These are phyloP conservation scores for Paradoxurus hermaphroditus DNA, from an alignment of 2,113 vertebrate genomes.

Conservation along the genomic window DNA sequence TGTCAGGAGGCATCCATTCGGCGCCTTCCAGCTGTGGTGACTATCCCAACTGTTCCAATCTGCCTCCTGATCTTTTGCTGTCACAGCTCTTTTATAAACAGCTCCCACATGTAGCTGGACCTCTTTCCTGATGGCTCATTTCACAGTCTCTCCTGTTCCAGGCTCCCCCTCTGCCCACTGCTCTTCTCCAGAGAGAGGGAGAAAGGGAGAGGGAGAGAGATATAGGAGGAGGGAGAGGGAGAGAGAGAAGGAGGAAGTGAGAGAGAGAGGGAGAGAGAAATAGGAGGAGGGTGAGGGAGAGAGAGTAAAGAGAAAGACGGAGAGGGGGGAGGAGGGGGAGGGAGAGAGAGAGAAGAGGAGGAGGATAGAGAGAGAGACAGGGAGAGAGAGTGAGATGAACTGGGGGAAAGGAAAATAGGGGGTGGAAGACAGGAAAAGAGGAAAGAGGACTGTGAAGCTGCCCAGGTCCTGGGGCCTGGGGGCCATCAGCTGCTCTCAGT, in stretches of 20 bases:
- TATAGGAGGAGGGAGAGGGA: background rate
- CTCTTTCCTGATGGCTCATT: background rate
- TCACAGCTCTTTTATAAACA: background rate
- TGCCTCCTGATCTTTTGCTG: background rate
- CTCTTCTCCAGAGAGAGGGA: background rate
- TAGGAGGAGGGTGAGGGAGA: background rate
- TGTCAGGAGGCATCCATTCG: background rate
- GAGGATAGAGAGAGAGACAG: background rate
- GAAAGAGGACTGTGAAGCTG: background rate
- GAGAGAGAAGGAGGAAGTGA: too few species aligned
- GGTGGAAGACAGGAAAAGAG: background rate
- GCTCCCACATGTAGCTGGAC: background rate
- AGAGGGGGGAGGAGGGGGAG: too few species aligned
- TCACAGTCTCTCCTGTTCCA: background rate
- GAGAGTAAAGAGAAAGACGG: too few species aligned
- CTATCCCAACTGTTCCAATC: background rate
- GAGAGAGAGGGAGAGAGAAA: too few species aligned
- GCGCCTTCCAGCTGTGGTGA: background rate
- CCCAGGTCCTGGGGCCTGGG: background rate
- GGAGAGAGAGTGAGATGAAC: background rate
- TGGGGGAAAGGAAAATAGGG: background rate
- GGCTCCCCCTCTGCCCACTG: background rate
- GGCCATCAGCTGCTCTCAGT: background rate
- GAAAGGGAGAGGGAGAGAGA: too few species aligned
- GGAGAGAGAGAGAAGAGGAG: too few species aligned